Conservation (phyloP, 2,888 invertebrate species). For the Drosophila mettleri region DNA sequence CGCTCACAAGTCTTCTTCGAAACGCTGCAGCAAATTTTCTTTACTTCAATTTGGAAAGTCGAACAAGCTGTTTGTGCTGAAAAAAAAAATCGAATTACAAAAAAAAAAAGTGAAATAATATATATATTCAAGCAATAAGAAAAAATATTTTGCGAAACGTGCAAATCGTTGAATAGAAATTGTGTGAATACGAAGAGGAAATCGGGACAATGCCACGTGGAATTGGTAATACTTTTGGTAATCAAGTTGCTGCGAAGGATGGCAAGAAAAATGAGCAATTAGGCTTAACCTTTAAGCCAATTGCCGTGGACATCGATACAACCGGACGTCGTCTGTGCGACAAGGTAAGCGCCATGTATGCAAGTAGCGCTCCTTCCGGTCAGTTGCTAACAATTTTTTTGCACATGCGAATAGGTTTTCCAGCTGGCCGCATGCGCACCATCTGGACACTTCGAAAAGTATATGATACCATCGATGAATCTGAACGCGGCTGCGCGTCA, state of each 20-base stretch:
- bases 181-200: background rate
- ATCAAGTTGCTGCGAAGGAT: background rate
- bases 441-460: background rate
- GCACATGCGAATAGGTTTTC: background rate
- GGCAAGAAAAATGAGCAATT: too few species aligned
- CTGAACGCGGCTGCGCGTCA: background rate
- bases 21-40: background rate
- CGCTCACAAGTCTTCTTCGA: background rate
- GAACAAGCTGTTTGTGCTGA: background rate
- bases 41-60: slow-evolving; percentile 4
- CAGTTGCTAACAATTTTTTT: background rate
- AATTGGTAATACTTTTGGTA: background rate
- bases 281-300: background rate
- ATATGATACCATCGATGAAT: slow-evolving; percentile 1
- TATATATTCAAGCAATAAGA: background rate
- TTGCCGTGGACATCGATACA: background rate
- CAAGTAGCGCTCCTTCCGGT: background rate
- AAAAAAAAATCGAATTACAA: too few species aligned
- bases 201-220: background rate
- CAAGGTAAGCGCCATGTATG: background rate
- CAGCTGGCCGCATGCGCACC: background rate
- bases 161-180: background rate
- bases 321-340: slow-evolving; percentile 2
- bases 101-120: background rate
- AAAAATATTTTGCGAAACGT: background rate